Evolutionary conservation across 2,113 vertebrate genomes (phyloP), one percentile per base, ranked within the genome.

Genomic region (Anhinga rufa): DNA sequence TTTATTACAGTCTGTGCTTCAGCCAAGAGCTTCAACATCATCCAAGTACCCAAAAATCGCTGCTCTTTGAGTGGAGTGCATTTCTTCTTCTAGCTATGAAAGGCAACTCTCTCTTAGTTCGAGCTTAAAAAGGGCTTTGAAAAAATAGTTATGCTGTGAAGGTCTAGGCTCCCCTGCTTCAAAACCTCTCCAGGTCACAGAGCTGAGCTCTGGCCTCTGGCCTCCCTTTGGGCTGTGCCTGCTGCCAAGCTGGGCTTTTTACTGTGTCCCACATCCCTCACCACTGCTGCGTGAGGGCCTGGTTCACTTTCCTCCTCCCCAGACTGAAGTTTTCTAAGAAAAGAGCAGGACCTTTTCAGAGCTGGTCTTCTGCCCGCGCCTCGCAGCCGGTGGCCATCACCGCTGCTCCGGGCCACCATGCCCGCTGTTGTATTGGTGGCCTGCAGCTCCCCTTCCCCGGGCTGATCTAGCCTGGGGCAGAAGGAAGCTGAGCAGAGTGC

Each of bases 201-300:
- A 16, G 64, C 65, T n/a, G 70, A 51, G 85, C 65, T 71, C 80
- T 84, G 89, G 54, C 61, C 76, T 48, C 70, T 51, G 75, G 51
- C 62, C 48, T 64, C 48, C 32, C 70, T 32, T 55, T 4, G 2
- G 62, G 52, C 51, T 1, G 1, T n/a, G 40, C 49, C 80, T 15
- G 26, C 52, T 48, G 38, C 75, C 6, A 1, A 10, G 16, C 36
- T 21, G 46, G 19, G 64, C 55, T 83, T 49, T 54, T 10, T 12
- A 9, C 54, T 12, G 0, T 8, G 7, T 31, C 52, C 76, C 4
- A 0, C 61, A 7, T 54, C 52, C 80, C 69, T 52, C 40, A 0
- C 5, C 1, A 13, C 1, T 0, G 55, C 18, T 13, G 21, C 22
- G 0, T 10, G 28, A 40, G 9, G 7, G 58, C 68, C 36, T 4